Conservation (phyloP, 2,113 vertebrate species). For the Terrapene triunguis region DNA sequence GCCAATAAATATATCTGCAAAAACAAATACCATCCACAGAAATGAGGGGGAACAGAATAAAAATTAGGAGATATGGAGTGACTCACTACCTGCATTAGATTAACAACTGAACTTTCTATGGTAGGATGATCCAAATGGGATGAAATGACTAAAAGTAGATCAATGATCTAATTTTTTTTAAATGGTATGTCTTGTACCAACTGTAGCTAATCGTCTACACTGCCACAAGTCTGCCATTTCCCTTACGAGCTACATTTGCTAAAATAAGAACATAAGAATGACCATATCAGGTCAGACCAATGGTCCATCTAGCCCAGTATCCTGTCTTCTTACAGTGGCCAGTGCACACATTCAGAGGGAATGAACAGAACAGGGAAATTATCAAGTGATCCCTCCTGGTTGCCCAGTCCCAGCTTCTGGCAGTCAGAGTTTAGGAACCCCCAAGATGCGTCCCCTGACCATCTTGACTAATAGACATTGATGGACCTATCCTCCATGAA, state of each 20-base stretch:
- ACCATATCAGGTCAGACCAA: neutral
- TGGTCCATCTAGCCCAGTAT: neutral
- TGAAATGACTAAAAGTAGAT: slow-evolving; percentile 35
- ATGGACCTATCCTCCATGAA: no score
- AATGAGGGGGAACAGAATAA: neutral
- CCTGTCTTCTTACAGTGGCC: no score
- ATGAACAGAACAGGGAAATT: neutral
- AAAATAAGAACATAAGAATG: neutral
- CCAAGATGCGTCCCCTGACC: no score
- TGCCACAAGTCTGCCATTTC: slow-evolving; percentile 24
- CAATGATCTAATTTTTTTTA: slow-evolving; percentile 26
- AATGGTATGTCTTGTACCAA: neutral
- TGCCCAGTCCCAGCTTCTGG: no score
- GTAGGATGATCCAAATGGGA: slow-evolving; percentile 46
- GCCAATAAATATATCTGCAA: slow-evolving; percentile 35
- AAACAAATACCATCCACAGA: slow-evolving; percentile 47
- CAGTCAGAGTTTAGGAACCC: no score
- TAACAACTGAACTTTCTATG: slow-evolving; percentile 31
- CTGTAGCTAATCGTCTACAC: neutral
- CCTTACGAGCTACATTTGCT: slow-evolving; percentile 15
- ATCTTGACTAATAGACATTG: neutral
- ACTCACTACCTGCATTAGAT: slow-evolving; percentile 31
- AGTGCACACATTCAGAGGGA: neutral
- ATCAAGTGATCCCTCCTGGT: neutral
- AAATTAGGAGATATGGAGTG: slow-evolving; percentile 1